Evolutionary conservation across 2,113 vertebrate species (phyloP).

Genomic region (Toxostoma redivivum): DNA sequence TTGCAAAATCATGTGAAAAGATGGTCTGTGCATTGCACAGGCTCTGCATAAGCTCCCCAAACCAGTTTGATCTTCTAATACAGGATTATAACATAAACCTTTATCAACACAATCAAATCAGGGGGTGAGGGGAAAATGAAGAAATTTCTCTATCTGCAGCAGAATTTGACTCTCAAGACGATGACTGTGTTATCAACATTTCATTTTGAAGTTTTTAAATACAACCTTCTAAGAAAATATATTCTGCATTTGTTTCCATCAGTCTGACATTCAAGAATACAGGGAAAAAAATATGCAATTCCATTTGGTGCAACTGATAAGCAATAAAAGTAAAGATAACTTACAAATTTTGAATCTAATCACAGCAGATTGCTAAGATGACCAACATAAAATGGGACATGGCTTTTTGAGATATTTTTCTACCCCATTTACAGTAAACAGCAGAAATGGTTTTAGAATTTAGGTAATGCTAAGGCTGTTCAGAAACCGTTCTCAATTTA

Average conservation of each 20-base stretch:
- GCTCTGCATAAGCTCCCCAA: not conserved
- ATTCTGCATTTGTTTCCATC: not conserved
- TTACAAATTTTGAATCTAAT: not conserved
- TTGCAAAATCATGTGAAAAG: not conserved
- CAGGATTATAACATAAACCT: not conserved
- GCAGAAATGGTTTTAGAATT: not conserved
- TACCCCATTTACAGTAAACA: not conserved
- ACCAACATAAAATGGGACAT: not conserved
- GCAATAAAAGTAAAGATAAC: not conserved
- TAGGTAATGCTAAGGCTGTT: not conserved
- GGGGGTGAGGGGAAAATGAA: not conserved
- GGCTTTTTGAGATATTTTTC: not conserved
- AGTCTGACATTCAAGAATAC: not conserved
- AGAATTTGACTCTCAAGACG: not conserved
- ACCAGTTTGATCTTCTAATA: not conserved
- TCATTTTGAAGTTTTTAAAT: not conserved
- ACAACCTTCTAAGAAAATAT: not conserved
- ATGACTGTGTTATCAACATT: fast-evolving
- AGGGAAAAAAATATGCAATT: not conserved
- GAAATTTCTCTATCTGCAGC: not conserved
- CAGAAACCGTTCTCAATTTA: not conserved
- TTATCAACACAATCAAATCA: not conserved
- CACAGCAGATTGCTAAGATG: not conserved
- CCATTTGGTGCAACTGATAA: not conserved
- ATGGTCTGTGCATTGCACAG: not conserved